phyloP scores from a whole-genome alignment of 1,140 invertebrate species.

The Calosoma granatense region DNA sequence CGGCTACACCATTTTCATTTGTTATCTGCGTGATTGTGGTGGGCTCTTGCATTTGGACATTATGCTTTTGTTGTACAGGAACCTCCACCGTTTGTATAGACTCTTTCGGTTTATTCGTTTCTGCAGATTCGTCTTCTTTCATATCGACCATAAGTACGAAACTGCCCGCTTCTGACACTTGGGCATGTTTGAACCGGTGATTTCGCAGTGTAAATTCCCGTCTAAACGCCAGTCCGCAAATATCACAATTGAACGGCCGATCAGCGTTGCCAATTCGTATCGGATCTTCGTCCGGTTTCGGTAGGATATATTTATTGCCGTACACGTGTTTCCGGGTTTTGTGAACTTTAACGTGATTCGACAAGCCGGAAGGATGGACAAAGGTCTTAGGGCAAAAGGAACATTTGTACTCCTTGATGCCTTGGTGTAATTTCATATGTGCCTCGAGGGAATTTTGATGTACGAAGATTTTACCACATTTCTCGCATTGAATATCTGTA shows the following conservation, averaged over 20 bases:
- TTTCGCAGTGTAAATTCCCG: background rate
- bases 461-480: background rate
- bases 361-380: background rate
- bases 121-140: background rate
- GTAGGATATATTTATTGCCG: background rate
- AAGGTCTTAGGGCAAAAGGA: background rate
- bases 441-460: background rate
- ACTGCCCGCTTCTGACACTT: background rate
- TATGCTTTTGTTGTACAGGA: background rate
- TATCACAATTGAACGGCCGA: background rate
- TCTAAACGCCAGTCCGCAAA: background rate
- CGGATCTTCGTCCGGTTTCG: background rate
- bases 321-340: background rate
- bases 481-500: background rate
- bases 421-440: background rate
- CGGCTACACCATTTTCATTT: too few species aligned
- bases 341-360: background rate
- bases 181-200: background rate
- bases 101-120: background rate
- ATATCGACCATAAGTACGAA: conserved; percentile 3
- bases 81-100: background rate
- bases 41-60: background rate
- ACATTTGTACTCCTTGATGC: background rate
- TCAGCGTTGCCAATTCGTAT: background rate
- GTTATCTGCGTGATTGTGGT: background rate